These are phyloP conservation scores for Oenanthe melanoleuca DNA, from an alignment of 2,113 vertebrate species.

Conservation along the genomic window DNA sequence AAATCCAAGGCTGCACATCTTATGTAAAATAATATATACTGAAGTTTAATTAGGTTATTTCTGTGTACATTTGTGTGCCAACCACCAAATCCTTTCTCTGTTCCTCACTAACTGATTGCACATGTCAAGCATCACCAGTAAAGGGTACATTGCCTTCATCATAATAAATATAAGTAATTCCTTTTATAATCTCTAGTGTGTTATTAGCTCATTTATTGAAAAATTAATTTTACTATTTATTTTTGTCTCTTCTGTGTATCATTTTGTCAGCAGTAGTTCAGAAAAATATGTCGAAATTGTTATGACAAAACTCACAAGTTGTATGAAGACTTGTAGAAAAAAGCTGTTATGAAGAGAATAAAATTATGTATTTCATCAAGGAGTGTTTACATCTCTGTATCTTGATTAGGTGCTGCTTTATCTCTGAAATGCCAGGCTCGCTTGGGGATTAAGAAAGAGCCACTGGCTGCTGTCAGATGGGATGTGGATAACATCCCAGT, in stretches of 20 bases:
- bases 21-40: background rate
- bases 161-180: background rate
- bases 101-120: background rate
- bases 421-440: conserved; percentile 59
- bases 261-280: background rate
- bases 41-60: background rate
- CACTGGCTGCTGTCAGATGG: conserved; percentile 32
- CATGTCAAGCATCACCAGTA: background rate
- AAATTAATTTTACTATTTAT: background rate
- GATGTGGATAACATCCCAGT: background rate
- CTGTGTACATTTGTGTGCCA: background rate
- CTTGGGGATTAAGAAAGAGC: conserved; percentile 55
- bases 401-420: conserved; percentile 43
- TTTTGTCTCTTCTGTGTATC: background rate
- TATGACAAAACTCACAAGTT: background rate
- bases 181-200: background rate
- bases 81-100: background rate
- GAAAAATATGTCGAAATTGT: background rate
- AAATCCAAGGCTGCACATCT: background rate
- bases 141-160: background rate
- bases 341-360: background rate
- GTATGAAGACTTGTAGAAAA: background rate
- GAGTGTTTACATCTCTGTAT: background rate
- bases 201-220: background rate
- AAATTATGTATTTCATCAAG: background rate